Evolutionary conservation across 2,888 invertebrate species (phyloP), one percentile per base, ranked within the genome.

Genomic region (Ectobius pallidus): DNA sequence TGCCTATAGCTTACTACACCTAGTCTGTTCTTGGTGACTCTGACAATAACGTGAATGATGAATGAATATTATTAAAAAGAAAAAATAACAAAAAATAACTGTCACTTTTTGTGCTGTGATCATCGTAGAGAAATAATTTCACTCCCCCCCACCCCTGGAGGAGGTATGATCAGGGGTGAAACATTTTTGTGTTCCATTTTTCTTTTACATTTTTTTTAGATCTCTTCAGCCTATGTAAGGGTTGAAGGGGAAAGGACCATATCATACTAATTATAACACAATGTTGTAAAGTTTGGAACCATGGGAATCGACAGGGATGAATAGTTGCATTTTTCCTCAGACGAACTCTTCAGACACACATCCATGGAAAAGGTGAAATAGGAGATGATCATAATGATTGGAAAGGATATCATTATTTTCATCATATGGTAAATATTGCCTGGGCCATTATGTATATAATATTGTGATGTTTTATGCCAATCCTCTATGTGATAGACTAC

Each of bases 1-100:
- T 65, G 65, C 65, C 65, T 65, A 42, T 65, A 65, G 65, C 65
- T 65, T 63, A 63, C 52, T 69, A 52, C 55, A 69, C 52, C 69
- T 71, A 44, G 70, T 44, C 42, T 62, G 42, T 67, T 52, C 63
- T 63, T 74, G 72, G 75, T 75, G 73, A 75, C 73, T 73, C 75
- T 70, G 75, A 75, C 75, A 75, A 75, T 75, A 75, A 75, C 69
- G 69, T 72, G 70, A 75, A 62, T 71, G 70, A 71, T 73, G 74
- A 74, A 72, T 74, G 74, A 74, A 74, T 74, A 71, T 73, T 55
- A 61, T 79, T 62, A 73, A 65, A 73, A 46, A 76, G 63, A 63
- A 65, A 63, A 71, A 63, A 71, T 20, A 32, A 71, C 2, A 71
- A 65, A 63, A 46, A 62, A 71, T 61, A 71, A 46, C 65, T 65